Conservation (phyloP, 2,113 vertebrate species). For the Syngnathoides biaculeatus region DNA sequence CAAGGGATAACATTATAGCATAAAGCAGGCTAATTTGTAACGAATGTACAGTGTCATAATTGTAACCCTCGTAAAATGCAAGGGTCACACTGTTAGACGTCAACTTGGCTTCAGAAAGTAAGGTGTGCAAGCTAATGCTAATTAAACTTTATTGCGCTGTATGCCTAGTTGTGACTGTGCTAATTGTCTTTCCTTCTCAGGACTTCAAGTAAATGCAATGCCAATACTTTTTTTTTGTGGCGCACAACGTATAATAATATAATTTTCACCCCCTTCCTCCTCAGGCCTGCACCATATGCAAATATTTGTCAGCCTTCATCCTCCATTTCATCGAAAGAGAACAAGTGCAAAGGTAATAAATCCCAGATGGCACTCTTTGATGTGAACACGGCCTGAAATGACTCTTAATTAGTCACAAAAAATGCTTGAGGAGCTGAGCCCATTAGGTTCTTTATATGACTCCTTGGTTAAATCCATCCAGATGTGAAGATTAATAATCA, state of each 20-base stretch:
- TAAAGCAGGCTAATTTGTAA: conserved; percentile 62
- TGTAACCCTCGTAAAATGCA: conserved; percentile 49
- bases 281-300: conserved; percentile 4
- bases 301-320: conserved; percentile 21
- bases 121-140: conserved; percentile 1
- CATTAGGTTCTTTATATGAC: conserved; percentile 73
- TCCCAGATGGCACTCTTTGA: conserved; percentile 68
- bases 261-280: neutral
- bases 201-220: neutral
- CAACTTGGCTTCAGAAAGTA: conserved; percentile 25
- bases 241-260: neutral
- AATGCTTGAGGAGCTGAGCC: conserved; percentile 66
- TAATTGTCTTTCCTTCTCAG: neutral
- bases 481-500: conserved; percentile 71
- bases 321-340: conserved; percentile 20
- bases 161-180: neutral
- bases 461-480: conserved; percentile 70
- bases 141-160: conserved; percentile 2
- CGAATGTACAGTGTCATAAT: conserved; percentile 54
- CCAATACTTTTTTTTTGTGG: neutral
- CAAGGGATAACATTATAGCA: conserved; percentile 64
- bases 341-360: conserved; percentile 50
- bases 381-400: conserved; percentile 63
- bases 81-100: conserved; percentile 39
- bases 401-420: conserved; percentile 68